A percentile compares a stretch with the other conserved stretches of the same genome.
Conservation (phyloP, 2,888 invertebrate genomes). For the Seladonia tumulorum region DNA sequence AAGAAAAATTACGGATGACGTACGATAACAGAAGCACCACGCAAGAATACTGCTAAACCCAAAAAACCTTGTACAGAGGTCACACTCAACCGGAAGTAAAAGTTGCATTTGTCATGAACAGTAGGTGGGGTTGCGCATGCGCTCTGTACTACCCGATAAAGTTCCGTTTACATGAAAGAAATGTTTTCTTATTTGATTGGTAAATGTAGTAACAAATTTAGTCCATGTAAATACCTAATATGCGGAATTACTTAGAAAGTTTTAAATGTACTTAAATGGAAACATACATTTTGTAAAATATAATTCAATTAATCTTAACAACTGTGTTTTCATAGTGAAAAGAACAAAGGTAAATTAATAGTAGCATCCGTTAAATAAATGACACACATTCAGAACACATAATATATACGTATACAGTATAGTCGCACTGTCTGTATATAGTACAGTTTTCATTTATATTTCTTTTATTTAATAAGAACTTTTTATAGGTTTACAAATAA, state of each 20-base stretch:
- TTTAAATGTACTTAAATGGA: neutral
- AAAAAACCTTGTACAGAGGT: conserved; percentile 79
- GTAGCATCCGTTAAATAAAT: neutral
- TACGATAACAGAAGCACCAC: conserved; percentile 81
- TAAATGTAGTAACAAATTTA: neutral
- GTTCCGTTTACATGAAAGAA: conserved; percentile 33
- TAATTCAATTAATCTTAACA: neutral
- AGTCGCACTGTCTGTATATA: neutral
- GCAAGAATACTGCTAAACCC: conserved; percentile 80
- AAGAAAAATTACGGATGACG: conserved; percentile 80
- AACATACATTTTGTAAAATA: neutral
- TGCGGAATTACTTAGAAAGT: neutral
- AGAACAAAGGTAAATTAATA: neutral
- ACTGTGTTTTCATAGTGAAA: neutral
- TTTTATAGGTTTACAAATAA: neutral
- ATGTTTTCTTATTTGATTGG: conserved; percentile 30
- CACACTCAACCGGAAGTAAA: conserved; percentile 83
- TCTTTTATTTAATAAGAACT: no score
- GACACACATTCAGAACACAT: neutral
- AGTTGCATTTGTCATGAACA: conserved; percentile 83
- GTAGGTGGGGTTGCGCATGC: conserved; percentile 78
- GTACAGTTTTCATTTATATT: neutral
- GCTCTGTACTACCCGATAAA: conserved; percentile 8
- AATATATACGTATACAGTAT: neutral
- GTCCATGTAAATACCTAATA: neutral